Evolutionary conservation across 1,140 invertebrate genomes (phyloP), one percentile per base, ranked within the genome.

Genomic region (Limonius californicus): DNA sequence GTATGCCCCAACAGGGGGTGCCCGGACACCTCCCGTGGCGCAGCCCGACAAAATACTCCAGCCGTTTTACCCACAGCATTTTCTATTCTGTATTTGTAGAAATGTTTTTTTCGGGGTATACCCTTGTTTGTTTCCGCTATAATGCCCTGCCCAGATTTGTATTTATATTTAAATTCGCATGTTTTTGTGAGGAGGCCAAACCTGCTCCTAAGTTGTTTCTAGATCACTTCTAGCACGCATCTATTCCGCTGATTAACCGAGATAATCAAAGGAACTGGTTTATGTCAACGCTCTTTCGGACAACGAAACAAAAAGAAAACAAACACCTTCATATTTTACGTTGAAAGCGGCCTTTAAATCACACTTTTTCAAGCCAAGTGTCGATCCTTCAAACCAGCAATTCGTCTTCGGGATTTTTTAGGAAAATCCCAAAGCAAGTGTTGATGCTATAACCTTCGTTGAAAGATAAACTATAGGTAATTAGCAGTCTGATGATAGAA

Each of bases 31-130:
- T 43, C 65, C 65, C 56, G 62, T 59, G 15, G 65, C 12, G 64
- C 43, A 16, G 20, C 32, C 35, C 54, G 45, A 64, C 62, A 66
- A 64, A 63, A 57, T 59, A 47, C 57, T 55, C 43, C 23, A 53
- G 42, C 60, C 57, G 32, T 61, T 54, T 63, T 63, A 61, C 63
- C 63, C 63, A 63, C 18, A 53, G 57, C 39, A 57, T 63, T 62
- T 60, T 63, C 15, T 62, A 23, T 16, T 7, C 54, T 60, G 39
- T 32, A 43, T 63, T 60, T 62, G 54, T 59, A 50, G 47, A 57
- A 47, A 39, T 39, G n/a, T 39, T 39, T 39, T 39, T 39, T 39
- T 9, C 23, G 9, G 23, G 23, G 23, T 3, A 27, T 27, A 27
- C 35, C 35, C n/a, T 39, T 39, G n/a, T 39, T 39, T 39, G 11